Evolutionary conservation across 2,113 vertebrate species (phyloP).

Genomic region (Lynx canadensis): DNA sequence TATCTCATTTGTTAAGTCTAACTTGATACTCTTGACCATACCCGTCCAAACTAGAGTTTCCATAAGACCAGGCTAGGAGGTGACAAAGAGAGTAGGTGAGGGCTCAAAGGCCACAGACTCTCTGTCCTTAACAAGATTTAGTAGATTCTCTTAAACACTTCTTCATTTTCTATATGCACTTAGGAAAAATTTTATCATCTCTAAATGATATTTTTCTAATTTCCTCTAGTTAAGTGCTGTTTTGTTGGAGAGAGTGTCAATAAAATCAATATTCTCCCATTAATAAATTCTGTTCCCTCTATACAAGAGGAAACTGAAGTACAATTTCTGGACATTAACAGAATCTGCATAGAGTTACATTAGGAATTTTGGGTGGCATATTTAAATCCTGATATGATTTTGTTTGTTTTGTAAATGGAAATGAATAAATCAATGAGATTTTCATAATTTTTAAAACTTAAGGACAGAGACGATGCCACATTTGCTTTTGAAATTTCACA

Average conservation of each 20-base stretch:
- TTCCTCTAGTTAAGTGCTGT: not conserved
- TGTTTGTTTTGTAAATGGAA: not conserved
- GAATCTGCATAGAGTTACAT: not conserved
- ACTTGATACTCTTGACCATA: not conserved
- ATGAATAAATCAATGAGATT: not conserved
- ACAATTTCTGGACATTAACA: not conserved
- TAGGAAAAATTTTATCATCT: not conserved
- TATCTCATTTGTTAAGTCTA: not conserved
- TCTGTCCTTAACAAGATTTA: not conserved
- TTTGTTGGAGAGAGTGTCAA: not conserved
- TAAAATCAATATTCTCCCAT: not conserved
- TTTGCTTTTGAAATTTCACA: not conserved
- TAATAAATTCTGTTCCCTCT: not conserved
- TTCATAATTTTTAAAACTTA: not conserved
- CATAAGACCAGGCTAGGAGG: not conserved
- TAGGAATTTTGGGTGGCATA: not conserved
- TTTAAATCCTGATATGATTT: not conserved
- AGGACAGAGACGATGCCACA: not conserved
- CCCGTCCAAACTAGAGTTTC: not conserved
- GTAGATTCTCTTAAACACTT: not conserved
- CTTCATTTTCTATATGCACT: not conserved
- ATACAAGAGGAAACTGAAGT: not conserved
- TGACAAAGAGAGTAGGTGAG: not conserved
- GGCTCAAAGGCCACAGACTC: not conserved
- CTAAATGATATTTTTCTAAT: not conserved